Base-by-base conservation (phyloP, 2,797 vertebrate species). In the Sphaeramia orbicularis region DNA sequence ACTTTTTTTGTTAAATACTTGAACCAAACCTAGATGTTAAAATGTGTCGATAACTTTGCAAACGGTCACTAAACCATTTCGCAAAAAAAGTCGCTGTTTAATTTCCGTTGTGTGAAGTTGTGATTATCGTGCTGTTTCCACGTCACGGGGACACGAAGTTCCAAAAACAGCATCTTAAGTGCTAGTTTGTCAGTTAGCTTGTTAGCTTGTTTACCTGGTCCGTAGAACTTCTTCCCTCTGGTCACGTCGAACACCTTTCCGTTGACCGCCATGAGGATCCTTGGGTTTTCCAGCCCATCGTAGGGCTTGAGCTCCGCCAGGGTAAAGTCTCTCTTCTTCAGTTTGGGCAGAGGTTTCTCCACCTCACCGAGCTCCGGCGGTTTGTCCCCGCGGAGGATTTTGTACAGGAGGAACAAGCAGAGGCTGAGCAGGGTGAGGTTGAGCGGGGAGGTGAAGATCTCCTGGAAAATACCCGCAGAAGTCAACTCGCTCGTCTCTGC, bases 231-330 rank as follows among this genome's bases (percentile, higher is more conserved):
- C 81, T 94, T 95, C 14, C 94, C 98, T 44, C 95, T 83, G 27
- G 95, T 98, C 58, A 99, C 97, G 85, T 99, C 97, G 87, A 99
- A 99, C 73, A 99, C 97, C 86, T 98, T 99, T 13, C 95, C 94
- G 69, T 95, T 97, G 79, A 99, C 88, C 56, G 96, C 96, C 96
- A 99, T 97, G 51, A 99, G 96, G 80, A 99, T 99, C 61, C 95
- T 88, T 1, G 95, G 95, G 12, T 97, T 74, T 47, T 85, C 80
- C 8, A 84, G 12, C 3, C 97, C 97, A 50, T 99, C 95, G 86
- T 93, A 99, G 30, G 87, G 88, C 66, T 94, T 93, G 73, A 99
- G 86, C 55, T 98, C 90, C 0, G 90, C 90, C 61, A 94, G 77
- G n/a, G 94, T 96, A 66, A 97, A 98, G 74, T 99, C 97, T 37